Evolutionary conservation across 2,113 vertebrate species (phyloP).

Genomic region (Melanocharis versteri): DNA sequence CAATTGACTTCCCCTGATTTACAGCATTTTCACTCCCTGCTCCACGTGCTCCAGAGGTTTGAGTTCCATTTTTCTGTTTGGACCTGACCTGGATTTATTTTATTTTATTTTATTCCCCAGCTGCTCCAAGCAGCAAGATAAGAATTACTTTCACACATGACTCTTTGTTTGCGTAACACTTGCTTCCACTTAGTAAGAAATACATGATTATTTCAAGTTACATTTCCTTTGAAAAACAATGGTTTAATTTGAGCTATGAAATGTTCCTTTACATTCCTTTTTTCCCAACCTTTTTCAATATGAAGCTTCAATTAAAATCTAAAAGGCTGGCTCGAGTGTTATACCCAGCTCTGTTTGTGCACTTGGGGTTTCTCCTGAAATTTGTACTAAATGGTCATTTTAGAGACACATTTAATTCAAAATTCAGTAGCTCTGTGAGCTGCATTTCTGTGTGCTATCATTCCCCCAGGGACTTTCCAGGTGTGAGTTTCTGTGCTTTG

Average conservation of each 20-base stretch:
- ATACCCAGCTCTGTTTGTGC: neutral
- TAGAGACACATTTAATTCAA: neutral
- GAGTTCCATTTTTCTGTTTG: neutral
- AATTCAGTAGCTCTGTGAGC: neutral
- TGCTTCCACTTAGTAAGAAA: conserved; percentile 51
- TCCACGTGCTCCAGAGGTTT: neutral
- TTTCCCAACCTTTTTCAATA: neutral
- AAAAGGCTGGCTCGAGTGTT: neutral
- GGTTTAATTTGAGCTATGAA: neutral
- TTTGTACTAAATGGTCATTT: neutral
- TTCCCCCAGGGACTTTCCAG: neutral
- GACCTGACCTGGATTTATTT: neutral
- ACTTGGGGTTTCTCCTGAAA: neutral
- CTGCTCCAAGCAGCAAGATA: conserved; percentile 5
- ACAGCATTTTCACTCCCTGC: neutral
- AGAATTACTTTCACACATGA: conserved; percentile 37
- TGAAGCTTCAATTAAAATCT: neutral
- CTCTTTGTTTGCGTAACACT: conserved; percentile 41
- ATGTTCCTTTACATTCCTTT: neutral
- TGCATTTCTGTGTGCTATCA: neutral
- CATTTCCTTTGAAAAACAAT: conserved; percentile 57
- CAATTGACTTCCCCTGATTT: conserved; percentile 37
- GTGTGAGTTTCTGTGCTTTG: neutral
- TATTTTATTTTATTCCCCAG: conserved; percentile 20
- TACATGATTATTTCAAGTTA: conserved; percentile 28